phyloP scores from a whole-genome alignment of 2,113 vertebrate genomes.

The Cyprinodon brontotheroides region DNA sequence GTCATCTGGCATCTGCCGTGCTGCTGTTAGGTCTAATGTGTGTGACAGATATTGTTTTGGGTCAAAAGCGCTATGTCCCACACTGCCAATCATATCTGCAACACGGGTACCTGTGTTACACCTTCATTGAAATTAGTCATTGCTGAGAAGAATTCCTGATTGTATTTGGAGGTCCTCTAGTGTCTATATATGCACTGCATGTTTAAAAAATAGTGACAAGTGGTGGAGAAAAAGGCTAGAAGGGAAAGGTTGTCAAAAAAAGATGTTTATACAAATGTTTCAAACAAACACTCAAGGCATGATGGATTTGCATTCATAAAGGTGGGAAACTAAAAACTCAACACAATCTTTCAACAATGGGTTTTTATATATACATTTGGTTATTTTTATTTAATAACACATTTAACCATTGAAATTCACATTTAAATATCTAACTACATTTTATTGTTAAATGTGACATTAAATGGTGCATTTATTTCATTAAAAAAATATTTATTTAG shows the following conservation, averaged over 20 bases:
- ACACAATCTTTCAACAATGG: no score
- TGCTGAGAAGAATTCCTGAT: constrained; percentile 23
- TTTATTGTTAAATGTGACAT: no score
- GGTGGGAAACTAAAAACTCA: no score
- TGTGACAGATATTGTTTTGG: constrained; percentile 56
- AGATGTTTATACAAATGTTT: background rate
- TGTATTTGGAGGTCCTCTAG: constrained; percentile 3
- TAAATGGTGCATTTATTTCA: no score
- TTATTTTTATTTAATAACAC: no score
- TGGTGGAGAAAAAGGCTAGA: constrained; percentile 12
- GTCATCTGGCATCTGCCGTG: constrained; percentile 36
- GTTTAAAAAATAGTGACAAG: background rate
- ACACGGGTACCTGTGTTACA: constrained; percentile 13
- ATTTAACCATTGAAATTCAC: no score
- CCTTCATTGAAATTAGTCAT: constrained; percentile 12
- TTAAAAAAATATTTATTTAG: no score
- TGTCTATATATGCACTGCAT: constrained; percentile 9
- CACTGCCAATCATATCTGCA: constrained; percentile 48
- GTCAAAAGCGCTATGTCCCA: constrained; percentile 33
- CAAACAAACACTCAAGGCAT: no score
- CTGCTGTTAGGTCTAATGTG: constrained; percentile 25
- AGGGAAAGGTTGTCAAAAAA: constrained; percentile 12
- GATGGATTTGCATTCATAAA: no score
- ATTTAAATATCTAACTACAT: no score
- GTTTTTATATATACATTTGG: no score